Percentiles rank a stretch among this genome's conserved stretches.
Conservation (phyloP, 1,140 invertebrate genomes). For the Brachionus rotundiformis region DNA sequence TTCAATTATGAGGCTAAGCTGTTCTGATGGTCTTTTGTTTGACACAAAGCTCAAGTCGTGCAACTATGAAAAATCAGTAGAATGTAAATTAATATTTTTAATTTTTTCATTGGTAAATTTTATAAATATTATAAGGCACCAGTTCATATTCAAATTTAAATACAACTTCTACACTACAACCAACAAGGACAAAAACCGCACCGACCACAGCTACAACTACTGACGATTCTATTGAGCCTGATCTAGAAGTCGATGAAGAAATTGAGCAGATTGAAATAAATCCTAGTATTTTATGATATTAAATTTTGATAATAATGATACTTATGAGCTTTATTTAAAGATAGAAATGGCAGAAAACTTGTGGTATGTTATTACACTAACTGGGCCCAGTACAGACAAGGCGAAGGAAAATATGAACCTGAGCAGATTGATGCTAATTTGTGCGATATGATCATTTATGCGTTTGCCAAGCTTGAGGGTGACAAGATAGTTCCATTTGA, state of each 20-base stretch:
- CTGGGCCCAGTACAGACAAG: constrained; percentile 84
- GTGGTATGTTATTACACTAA: constrained; percentile 85
- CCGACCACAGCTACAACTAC: not conserved
- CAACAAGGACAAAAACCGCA: not conserved
- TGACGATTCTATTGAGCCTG: not conserved
- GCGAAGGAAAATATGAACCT: constrained; percentile 79
- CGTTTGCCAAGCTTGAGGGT: constrained; percentile 74
- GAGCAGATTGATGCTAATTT: constrained; percentile 80
- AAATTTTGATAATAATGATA: too few species aligned
- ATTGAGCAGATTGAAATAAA: constrained; percentile 11
- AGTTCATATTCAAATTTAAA: not conserved
- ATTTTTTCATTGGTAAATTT: too few species aligned
- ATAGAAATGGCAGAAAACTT: not conserved
- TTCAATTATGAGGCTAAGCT: not conserved
- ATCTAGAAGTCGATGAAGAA: not conserved
- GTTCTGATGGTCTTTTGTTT: constrained; percentile 18
- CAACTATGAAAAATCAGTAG: constrained; percentile 13
- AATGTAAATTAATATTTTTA: not conserved
- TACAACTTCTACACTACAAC: too few species aligned
- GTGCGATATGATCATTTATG: constrained; percentile 89
- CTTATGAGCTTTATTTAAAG: not conserved
- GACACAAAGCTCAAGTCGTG: not conserved
- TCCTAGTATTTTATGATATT: not conserved
- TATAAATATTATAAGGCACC: not conserved
- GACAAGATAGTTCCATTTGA: constrained; percentile 75